phyloP scores from a whole-genome alignment of 1,140 invertebrate species.

The Heliothis virescens region DNA sequence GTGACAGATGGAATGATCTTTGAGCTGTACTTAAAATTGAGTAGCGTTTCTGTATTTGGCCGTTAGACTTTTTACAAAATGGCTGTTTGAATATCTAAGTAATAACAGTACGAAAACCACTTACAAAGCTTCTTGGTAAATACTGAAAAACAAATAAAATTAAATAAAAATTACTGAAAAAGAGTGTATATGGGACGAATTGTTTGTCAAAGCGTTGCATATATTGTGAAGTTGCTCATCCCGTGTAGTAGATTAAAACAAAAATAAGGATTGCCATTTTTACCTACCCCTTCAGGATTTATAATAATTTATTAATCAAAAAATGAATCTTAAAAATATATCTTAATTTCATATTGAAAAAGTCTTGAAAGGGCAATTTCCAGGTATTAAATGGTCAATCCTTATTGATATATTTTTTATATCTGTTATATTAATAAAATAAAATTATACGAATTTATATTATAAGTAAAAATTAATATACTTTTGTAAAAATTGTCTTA shows the following conservation, averaged over 20 bases:
- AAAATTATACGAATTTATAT: constrained; percentile 48
- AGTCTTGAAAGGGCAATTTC: not conserved
- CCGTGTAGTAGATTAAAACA: not conserved
- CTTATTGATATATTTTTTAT: constrained; percentile 15
- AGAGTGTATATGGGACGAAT: not conserved
- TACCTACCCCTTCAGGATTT: not conserved
- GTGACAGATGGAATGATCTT: too few species aligned
- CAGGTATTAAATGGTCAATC: not conserved
- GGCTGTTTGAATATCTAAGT: too few species aligned
- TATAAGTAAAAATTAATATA: constrained; percentile 30
- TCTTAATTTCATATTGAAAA: too few species aligned
- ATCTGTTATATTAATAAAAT: constrained; percentile 1
- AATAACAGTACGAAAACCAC: too few species aligned
- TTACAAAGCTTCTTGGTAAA: too few species aligned
- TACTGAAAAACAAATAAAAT: not conserved
- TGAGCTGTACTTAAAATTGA: too few species aligned
- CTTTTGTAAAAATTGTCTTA: constrained; percentile 38
- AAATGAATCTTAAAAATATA: too few species aligned
- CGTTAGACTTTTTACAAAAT: too few species aligned
- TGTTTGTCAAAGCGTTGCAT: constrained; percentile 8
- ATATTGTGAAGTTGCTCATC: not conserved
- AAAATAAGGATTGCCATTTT: constrained; percentile 8
- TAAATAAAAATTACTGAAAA: too few species aligned
- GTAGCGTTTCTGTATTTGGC: too few species aligned
- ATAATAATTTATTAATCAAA: not conserved